Evolutionary conservation across 2,113 vertebrate species (phyloP).

Genomic region (Cettia cetti): DNA sequence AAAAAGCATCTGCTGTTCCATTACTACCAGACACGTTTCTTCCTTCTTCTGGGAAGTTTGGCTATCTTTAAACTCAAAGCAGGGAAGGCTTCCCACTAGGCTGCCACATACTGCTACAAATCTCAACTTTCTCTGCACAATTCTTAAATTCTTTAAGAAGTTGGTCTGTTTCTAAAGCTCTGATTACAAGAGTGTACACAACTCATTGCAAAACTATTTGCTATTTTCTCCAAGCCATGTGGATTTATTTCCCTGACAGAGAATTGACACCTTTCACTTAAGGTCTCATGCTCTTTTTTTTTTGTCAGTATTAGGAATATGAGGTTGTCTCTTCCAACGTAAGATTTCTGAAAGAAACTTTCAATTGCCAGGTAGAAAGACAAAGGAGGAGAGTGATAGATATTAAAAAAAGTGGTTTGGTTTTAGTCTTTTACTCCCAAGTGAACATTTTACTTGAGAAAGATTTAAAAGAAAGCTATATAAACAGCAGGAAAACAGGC

Average conservation of each 20-base stretch:
- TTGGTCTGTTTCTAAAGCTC: not conserved
- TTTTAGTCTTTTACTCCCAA: not conserved
- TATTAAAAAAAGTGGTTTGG: constrained; percentile 26
- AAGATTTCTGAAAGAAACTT: constrained; percentile 6
- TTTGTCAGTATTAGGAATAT: not conserved
- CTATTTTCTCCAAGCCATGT: not conserved
- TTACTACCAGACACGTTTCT: not conserved
- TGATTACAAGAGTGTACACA: not conserved
- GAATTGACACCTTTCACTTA: constrained; percentile 19
- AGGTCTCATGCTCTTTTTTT: not conserved
- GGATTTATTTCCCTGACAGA: not conserved
- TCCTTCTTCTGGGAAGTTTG: not conserved
- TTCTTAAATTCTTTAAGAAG: not conserved
- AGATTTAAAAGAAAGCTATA: not conserved
- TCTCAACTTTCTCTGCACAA: not conserved
- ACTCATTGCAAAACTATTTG: not conserved
- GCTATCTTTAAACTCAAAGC: not conserved
- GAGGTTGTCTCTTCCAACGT: not conserved
- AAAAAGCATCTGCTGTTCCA: not conserved
- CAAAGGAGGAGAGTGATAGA: not conserved
- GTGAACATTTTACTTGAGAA: not conserved
- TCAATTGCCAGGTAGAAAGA: constrained; percentile 20
- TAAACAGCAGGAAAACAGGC: not conserved
- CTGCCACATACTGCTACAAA: not conserved
- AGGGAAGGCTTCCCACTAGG: not conserved